phyloP scores from a whole-genome alignment of 1,140 invertebrate species.

The Danaus plexippus region DNA sequence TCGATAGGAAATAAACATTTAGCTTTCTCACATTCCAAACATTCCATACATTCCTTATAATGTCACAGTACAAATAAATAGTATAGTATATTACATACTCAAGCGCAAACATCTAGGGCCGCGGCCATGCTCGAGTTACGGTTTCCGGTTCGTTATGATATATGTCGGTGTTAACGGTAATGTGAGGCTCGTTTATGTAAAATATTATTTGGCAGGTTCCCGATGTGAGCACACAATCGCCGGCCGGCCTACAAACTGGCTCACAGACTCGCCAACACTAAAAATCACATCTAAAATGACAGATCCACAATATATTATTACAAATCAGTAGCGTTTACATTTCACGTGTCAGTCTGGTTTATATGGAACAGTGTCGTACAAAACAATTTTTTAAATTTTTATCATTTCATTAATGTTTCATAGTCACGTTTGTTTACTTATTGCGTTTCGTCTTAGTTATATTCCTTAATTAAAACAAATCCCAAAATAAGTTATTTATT shows the following conservation, averaged over 20 bases:
- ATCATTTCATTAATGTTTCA: too few species aligned
- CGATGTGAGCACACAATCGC: conserved; percentile 12
- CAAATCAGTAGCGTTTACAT: too few species aligned
- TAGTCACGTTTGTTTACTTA: too few species aligned
- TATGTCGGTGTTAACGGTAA: conserved; percentile 41
- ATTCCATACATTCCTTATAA: conserved; percentile 37
- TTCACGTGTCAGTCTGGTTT: too few species aligned
- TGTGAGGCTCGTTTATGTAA: conserved; percentile 29
- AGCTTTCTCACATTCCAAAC: conserved; percentile 47
- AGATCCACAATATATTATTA: too few species aligned
- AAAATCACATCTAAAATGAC: too few species aligned
- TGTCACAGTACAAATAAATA: conserved; percentile 68
- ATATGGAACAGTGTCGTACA: too few species aligned
- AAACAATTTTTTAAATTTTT: too few species aligned
- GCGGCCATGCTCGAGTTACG: conserved; percentile 45
- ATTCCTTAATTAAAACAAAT: too few species aligned
- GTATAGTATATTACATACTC: conserved; percentile 61
- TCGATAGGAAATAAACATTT: conserved; percentile 70
- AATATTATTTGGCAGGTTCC: conserved; percentile 44
- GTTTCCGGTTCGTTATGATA: conserved; percentile 45
- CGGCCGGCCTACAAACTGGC: too few species aligned
- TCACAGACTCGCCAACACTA: neutral
- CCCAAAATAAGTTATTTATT: too few species aligned
- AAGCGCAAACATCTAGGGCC: conserved; percentile 64
- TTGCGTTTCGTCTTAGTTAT: too few species aligned